Evolutionary conservation across 2,888 invertebrate species (phyloP), one percentile per base, ranked within the genome.

Genomic region (Cantharis rustica): DNA sequence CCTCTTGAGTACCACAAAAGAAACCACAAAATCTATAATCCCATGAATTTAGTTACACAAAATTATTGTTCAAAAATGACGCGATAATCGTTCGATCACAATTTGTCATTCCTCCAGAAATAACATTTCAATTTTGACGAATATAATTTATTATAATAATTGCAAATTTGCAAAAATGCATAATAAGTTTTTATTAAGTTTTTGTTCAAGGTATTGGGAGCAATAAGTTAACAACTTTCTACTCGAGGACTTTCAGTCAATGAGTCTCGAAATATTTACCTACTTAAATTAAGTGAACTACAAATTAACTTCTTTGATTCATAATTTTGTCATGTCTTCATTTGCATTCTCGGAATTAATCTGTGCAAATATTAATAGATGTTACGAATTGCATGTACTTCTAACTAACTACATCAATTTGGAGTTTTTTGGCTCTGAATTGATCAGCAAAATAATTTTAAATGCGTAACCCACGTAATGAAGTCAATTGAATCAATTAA

Each of bases 301-400:
- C n/a, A 47, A 47, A 47, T 47, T 47, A 47, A 47, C 47, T 47
- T n/a, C n/a, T 47, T 31, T 47, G 47, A 47, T 47, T 47, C 47
- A 47, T 47, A 47, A 47, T 47, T 47, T 47, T 47, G 47, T 47
- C 47, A 47, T 47, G 47, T 47, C 47, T 47, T 47, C 47, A 47
- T 47, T 47, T 47, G 47, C 47, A 47, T 47, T 47, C 17, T 71
- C 31, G 20, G n/a, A 64, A 20, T 63, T 63, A 71, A 71, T 71
- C 27, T 64, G 64, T 71, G 27, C 71, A 71, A 64, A 26, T 17
- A 71, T 64, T 71, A 71, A 71, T 63, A 71, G 63, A 26, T 16
- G 64, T 71, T 71, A 64, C 31, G 31, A 63, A 23, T 23, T 70
- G 70, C 70, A 70, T 23, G 70, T 61, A 61, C 61, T 47, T n/a